Evolutionary conservation across 2,797 vertebrate genomes (phyloP).

Genomic region (Pipistrellus pipistrellus): DNA sequence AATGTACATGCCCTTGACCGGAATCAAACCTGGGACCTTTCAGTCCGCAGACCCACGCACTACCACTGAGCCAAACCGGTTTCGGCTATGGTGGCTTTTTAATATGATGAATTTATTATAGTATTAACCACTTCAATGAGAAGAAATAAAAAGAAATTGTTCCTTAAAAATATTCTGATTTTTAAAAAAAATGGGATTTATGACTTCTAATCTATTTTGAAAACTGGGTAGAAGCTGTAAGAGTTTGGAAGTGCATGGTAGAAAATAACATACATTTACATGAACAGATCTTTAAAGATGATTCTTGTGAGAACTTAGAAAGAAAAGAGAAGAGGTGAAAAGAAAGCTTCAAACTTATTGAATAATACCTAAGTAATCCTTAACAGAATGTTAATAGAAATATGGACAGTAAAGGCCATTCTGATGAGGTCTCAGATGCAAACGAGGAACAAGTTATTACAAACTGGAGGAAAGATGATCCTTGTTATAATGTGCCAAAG

Average conservation of each 20-base stretch:
- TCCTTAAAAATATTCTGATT: too few species aligned
- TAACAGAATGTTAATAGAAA: neutral
- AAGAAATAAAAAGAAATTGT: too few species aligned
- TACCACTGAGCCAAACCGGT: too few species aligned
- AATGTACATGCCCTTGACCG: too few species aligned
- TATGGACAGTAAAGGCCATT: neutral
- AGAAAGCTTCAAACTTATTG: neutral
- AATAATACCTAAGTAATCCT: neutral
- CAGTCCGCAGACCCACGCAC: too few species aligned
- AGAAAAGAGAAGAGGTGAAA: neutral
- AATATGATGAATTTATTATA: too few species aligned
- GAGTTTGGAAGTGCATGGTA: neutral
- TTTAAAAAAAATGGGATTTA: too few species aligned
- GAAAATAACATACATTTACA: neutral
- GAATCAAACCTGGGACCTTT: too few species aligned
- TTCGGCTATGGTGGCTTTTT: too few species aligned
- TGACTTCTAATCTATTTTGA: too few species aligned
- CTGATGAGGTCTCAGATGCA: neutral
- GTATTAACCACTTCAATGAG: too few species aligned
- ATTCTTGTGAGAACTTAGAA: neutral
- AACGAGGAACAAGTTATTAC: neutral
- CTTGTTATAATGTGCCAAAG: neutral
- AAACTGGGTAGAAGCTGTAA: neutral
- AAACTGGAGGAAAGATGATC: neutral
- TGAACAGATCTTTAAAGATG: neutral